These are phyloP conservation scores for Lithodes maja DNA, from an alignment of 2,888 invertebrate species.

Conservation along the genomic window DNA sequence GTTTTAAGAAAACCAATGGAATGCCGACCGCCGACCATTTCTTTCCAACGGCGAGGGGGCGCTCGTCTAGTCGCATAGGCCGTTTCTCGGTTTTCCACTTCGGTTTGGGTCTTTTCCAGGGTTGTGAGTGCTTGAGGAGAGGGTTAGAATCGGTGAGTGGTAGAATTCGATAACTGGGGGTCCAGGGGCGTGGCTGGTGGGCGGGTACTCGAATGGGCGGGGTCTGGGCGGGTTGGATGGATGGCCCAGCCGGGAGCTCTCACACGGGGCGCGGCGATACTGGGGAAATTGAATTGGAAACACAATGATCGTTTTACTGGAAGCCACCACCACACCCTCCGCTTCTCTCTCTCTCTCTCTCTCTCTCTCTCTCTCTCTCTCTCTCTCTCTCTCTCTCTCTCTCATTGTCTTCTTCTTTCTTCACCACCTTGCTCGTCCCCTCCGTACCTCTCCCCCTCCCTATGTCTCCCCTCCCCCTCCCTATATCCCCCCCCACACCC, in stretches of 20 bases:
- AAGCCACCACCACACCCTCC: not conserved
- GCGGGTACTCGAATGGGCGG: constrained; percentile 37
- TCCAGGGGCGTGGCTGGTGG: constrained; percentile 15
- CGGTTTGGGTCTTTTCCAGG: constrained; percentile 16
- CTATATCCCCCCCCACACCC: not conserved
- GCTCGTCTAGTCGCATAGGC: constrained; percentile 53
- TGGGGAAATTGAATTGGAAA: constrained; percentile 64
- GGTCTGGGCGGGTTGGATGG: constrained; percentile 36
- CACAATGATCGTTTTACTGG: constrained; percentile 49
- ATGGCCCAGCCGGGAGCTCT: constrained; percentile 60
- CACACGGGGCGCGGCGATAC: constrained; percentile 56
- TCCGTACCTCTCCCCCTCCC: not conserved
- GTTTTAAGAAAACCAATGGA: constrained; percentile 65
- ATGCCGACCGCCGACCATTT: constrained; percentile 60
- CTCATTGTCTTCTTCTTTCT: not conserved
- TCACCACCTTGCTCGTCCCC: not conserved
- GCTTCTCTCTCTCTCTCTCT: not conserved
- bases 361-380: not conserved
- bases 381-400: not conserved
- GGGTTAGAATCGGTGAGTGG: constrained; percentile 9
- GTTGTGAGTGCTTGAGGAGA: not conserved
- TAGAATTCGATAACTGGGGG: not conserved
- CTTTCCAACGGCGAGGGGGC: constrained; percentile 46
- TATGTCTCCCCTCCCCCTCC: not conserved
- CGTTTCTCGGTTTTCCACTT: not conserved